A percentile compares a stretch with the other conserved stretches of the same genome.
Evolutionary conservation across 2,113 vertebrate species (phyloP).

Genomic region (Apodemus sylvaticus): DNA sequence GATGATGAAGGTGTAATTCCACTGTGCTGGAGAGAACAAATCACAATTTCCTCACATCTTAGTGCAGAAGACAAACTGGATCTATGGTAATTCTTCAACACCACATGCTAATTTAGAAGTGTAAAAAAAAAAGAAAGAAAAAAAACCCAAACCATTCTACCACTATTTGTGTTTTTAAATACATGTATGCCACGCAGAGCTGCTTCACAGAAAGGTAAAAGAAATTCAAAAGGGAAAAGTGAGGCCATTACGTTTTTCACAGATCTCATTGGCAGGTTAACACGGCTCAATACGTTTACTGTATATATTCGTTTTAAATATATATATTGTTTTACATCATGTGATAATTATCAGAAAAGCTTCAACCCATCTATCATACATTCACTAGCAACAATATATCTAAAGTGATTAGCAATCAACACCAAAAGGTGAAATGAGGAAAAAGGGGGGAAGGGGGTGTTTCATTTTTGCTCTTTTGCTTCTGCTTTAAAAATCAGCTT

Average conservation of each 20-base stretch:
- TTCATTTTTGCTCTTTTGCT: slow-evolving; percentile 28
- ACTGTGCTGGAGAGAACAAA: slow-evolving; percentile 84
- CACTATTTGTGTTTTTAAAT: slow-evolving; percentile 82
- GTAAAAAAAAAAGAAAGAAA: slow-evolving; percentile 79
- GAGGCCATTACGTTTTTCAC: slow-evolving; percentile 86
- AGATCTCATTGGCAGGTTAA: slow-evolving; percentile 89
- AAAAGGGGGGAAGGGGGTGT: slow-evolving; percentile 74
- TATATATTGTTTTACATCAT: slow-evolving; percentile 86
- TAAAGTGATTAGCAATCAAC: slow-evolving; percentile 84
- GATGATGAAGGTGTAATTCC: slow-evolving; percentile 80
- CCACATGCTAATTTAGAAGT: slow-evolving; percentile 87
- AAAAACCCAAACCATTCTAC: slow-evolving; percentile 64
- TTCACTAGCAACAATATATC: slow-evolving; percentile 87
- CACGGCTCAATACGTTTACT: slow-evolving; percentile 90
- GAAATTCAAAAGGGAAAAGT: slow-evolving; percentile 79
- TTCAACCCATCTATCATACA: slow-evolving; percentile 86
- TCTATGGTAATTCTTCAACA: slow-evolving; percentile 86
- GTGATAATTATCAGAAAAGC: slow-evolving; percentile 86
- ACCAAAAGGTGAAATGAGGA: slow-evolving; percentile 82
- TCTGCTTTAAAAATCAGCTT: slow-evolving; percentile 80
- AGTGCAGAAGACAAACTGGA: slow-evolving; percentile 87
- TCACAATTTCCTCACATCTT: slow-evolving; percentile 84
- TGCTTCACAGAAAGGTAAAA: slow-evolving; percentile 81
- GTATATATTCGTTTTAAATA: slow-evolving; percentile 88
- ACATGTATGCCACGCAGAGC: slow-evolving; percentile 87